Evolutionary conservation across 2,888 invertebrate species (phyloP).

Genomic region (Machimus atricapillus): DNA sequence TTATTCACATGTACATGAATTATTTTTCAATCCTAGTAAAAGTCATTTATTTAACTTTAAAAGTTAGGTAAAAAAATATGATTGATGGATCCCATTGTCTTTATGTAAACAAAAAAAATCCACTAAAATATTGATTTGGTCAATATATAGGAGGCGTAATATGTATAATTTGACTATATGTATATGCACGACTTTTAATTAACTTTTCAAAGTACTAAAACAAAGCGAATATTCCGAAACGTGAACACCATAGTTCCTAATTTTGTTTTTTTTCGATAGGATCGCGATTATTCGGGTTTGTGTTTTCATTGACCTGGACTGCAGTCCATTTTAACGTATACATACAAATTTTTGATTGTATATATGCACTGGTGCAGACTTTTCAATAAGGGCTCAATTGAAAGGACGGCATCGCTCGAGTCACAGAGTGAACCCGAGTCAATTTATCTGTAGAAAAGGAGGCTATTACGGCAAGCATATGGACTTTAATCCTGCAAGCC

Average conservation of each 20-base stretch:
- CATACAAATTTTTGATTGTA: not conserved
- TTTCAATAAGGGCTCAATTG: not conserved
- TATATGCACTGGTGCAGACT: not conserved
- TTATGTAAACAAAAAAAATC: too few species aligned
- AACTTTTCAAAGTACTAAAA: not conserved
- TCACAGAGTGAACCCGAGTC: conserved; percentile 21
- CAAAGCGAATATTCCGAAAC: not conserved
- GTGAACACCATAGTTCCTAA: not conserved
- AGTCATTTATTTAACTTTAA: too few species aligned
- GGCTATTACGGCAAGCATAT: conserved; percentile 30
- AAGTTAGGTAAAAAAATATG: too few species aligned
- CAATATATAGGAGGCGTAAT: too few species aligned
- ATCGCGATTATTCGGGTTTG: not conserved
- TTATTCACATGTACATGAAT: too few species aligned
- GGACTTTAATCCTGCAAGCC: conserved; percentile 34
- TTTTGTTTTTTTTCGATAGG: not conserved
- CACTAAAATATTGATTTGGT: too few species aligned
- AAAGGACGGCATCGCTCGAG: not conserved
- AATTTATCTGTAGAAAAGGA: conserved; percentile 9
- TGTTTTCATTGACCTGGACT: not conserved
- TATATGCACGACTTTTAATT: too few species aligned
- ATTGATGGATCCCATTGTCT: too few species aligned
- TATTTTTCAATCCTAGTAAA: too few species aligned
- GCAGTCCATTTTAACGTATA: not conserved
- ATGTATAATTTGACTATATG: too few species aligned